Base-by-base conservation (phyloP, 1,140 invertebrate species). In the Neotoxoptera formosana region DNA sequence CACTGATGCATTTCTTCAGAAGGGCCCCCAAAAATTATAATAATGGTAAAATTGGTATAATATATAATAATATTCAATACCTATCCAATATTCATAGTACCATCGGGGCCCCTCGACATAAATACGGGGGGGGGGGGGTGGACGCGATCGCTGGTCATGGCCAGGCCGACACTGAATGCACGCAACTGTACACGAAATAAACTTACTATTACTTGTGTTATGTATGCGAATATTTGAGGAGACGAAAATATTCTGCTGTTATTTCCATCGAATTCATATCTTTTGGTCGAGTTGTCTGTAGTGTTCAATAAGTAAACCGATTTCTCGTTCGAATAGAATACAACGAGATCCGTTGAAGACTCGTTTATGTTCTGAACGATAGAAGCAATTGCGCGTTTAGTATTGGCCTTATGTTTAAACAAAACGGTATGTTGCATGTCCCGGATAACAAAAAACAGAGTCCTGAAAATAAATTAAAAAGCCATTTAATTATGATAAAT, bases 261-360 rank as follows among this genome's bases (percentile, higher is more conserved):
- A 20, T 30, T 45, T 25, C 56, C 56, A 8, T 91, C 4, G 0
- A 91, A n/a, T 7, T 47, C 30, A 20, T 30, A 8, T 20, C 7
- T n/a, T 8, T n/a, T 7, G 6, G 67, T 8, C 3, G 23, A 3
- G 11, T 67, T 48, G 0, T 0, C 9, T 45, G 17, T 20, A 23
- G 25, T 11, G 2, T 91, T 47, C 3, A 36, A 51, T 45, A 60
- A 34, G 9, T n/a, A 81, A 6, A 91, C n/a, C 20, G 9, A 9
- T 2, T 48, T n/a, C 8, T 34, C 17, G 1, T 0, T 20, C 1
- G 21, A 3, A 51, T 51, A n/a, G 8, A 67, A 14, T 34, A 60
- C 7, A 0, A 67, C 7, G 36, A 25, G 2, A 67, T 90, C 9
- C 1, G 41, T 2, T 17, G 25, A 7, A 11, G 1, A 17, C 3